phyloP scores from a whole-genome alignment of 2,113 vertebrate species.

The Campylomormyrus numenius region DNA sequence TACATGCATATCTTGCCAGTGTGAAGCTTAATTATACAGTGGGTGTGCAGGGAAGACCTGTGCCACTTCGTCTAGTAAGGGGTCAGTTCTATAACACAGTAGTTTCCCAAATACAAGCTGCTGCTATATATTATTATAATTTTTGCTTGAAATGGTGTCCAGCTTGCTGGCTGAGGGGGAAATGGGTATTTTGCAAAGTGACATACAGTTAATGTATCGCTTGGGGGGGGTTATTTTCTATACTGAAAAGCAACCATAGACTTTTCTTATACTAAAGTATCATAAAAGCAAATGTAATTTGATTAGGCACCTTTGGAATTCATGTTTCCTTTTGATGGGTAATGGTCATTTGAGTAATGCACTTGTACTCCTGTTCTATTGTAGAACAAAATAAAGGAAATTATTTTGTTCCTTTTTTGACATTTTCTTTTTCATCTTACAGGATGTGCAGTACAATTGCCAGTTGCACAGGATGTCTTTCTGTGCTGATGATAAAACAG shows the following conservation, averaged over 20 bases:
- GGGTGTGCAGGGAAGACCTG: not conserved
- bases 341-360: not conserved
- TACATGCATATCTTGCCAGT: not conserved
- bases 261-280: not conserved
- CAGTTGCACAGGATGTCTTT: slow-evolving; percentile 97
- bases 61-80: not conserved
- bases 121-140: not conserved
- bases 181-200: not conserved
- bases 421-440: slow-evolving; percentile 37
- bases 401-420: not conserved
- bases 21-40: not conserved
- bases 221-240: not conserved
- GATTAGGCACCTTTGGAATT: not conserved
- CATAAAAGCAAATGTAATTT: not conserved
- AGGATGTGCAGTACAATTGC: slow-evolving; percentile 95
- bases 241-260: not conserved
- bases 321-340: not conserved
- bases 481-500: slow-evolving; percentile 98
- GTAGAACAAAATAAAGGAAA: not conserved
- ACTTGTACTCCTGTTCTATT: not conserved
- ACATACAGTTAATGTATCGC: not conserved
- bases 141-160: not conserved
- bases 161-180: not conserved
- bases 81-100: not conserved
- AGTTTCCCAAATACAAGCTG: not conserved